These are phyloP conservation scores for Coptodon bakossiorum DNA, from an alignment of 2,113 vertebrate genomes.

Conservation along the genomic window DNA sequence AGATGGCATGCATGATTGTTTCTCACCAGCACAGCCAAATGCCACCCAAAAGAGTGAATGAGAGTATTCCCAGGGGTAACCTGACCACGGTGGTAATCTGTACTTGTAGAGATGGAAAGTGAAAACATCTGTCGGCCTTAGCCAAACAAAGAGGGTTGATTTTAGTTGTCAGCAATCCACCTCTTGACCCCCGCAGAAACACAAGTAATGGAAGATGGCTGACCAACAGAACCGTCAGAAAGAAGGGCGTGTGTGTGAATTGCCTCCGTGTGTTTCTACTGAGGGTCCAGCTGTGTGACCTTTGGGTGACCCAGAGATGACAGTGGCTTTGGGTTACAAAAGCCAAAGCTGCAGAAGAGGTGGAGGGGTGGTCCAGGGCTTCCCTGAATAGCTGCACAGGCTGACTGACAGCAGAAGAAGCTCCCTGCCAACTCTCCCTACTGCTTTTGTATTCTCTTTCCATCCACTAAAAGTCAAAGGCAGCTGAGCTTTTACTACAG, in stretches of 20 bases:
- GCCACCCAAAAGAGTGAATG: neutral
- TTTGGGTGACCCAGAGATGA: constrained; percentile 51
- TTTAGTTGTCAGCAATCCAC: constrained; percentile 21
- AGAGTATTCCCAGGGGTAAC: neutral
- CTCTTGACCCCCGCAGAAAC: constrained; percentile 4
- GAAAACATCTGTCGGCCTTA: neutral
- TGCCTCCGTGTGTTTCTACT: constrained; percentile 8
- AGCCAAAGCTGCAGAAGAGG: neutral
- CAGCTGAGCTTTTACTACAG: constrained; percentile 45
- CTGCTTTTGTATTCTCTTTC: constrained; percentile 53
- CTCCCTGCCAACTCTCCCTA: constrained; percentile 44
- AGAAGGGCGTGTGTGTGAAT: neutral
- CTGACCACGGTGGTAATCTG: constrained; percentile 16
- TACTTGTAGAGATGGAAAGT: neutral
- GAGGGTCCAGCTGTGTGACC: constrained; percentile 55
- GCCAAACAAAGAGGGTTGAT: neutral
- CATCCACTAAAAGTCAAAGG: constrained; percentile 42
- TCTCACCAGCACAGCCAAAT: neutral
- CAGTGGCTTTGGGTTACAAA: constrained; percentile 59
- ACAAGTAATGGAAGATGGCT: neutral
- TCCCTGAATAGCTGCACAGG: constrained; percentile 48
- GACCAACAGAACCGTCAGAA: neutral
- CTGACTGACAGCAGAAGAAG: constrained; percentile 48
- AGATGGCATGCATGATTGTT: neutral
- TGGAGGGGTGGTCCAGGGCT: neutral